phyloP scores from a whole-genome alignment of 2,888 invertebrate species.

The Pyralis farinalis region DNA sequence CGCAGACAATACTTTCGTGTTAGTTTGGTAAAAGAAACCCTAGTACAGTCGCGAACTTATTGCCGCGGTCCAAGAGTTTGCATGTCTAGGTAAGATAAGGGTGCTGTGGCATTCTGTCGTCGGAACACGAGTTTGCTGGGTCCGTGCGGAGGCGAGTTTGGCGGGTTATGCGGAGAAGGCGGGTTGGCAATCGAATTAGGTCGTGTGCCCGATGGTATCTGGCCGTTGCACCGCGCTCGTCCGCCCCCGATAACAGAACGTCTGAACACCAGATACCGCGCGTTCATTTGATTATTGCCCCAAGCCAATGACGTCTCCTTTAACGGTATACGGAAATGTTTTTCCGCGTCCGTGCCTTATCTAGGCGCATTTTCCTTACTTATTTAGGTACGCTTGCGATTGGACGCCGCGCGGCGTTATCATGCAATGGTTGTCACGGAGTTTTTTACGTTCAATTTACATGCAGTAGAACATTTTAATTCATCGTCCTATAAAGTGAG shows the following conservation, averaged over 20 bases:
- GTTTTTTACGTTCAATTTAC: conserved; percentile 14
- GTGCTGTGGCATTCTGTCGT: conserved; percentile 49
- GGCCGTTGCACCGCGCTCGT: conserved; percentile 43
- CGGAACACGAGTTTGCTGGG: conserved; percentile 39
- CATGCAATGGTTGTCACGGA: conserved; percentile 23
- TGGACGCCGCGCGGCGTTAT: conserved; percentile 18
- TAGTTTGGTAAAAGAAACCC: no score
- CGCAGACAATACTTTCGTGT: no score
- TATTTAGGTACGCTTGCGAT: conserved; percentile 39
- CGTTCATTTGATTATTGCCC: conserved; percentile 68
- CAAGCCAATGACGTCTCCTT: conserved; percentile 49
- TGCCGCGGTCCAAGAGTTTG: conserved; percentile 57
- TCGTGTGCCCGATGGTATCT: conserved; percentile 66
- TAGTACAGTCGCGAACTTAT: conserved; percentile 53
- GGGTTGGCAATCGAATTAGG: conserved; percentile 66
- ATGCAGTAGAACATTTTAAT: no score
- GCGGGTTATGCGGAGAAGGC: conserved; percentile 31
- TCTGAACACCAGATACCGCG: conserved; percentile 51
- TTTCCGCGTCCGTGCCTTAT: conserved; percentile 59
- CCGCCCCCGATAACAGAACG: conserved; percentile 53
- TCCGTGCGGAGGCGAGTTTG: conserved; percentile 32
- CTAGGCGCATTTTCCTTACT: conserved; percentile 34
- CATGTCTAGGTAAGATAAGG: conserved; percentile 69
- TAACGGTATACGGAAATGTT: conserved; percentile 51
- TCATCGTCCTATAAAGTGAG: no score